These are phyloP conservation scores for Cinclus mexicanus DNA, from an alignment of 2,113 vertebrate species.

Conservation along the genomic window DNA sequence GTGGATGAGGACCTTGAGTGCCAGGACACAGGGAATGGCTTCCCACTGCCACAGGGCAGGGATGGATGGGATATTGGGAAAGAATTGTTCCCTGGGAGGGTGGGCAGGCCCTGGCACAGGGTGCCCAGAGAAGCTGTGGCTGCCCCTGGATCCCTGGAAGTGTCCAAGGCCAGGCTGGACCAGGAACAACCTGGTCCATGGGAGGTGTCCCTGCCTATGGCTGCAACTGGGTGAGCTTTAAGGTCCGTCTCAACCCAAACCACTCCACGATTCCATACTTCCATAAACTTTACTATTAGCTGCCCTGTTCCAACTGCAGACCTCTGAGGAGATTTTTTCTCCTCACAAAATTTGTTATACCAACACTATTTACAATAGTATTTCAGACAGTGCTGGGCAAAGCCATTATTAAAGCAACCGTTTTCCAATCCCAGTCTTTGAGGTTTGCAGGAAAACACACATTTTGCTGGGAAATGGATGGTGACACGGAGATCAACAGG, in stretches of 20 bases:
- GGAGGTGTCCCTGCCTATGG: not conserved
- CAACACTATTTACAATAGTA: not conserved
- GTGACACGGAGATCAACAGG: not conserved
- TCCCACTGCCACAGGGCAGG: not conserved
- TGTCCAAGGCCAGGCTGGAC: not conserved
- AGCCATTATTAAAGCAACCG: not conserved
- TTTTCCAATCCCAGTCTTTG: not conserved
- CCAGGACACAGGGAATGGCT: not conserved
- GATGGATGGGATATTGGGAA: fast-evolving
- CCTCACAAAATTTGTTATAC: not conserved
- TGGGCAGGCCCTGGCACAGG: not conserved
- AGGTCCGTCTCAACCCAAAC: not conserved
- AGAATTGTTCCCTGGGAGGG: not conserved
- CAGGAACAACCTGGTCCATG: not conserved
- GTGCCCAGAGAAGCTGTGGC: not conserved
- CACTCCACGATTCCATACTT: not conserved
- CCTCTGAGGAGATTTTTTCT: not conserved
- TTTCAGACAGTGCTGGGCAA: not conserved
- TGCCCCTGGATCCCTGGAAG: not conserved
- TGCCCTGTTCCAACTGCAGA: not conserved
- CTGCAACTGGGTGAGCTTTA: not conserved
- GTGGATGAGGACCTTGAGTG: too few relatives aligned
- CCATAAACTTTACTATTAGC: not conserved
- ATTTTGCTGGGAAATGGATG: not conserved
- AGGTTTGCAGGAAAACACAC: not conserved